A percentile compares a stretch with the other conserved stretches of the same genome.
Conservation (phyloP, 2,888 invertebrate species). For the Archaeoteleia sp. region DNA sequence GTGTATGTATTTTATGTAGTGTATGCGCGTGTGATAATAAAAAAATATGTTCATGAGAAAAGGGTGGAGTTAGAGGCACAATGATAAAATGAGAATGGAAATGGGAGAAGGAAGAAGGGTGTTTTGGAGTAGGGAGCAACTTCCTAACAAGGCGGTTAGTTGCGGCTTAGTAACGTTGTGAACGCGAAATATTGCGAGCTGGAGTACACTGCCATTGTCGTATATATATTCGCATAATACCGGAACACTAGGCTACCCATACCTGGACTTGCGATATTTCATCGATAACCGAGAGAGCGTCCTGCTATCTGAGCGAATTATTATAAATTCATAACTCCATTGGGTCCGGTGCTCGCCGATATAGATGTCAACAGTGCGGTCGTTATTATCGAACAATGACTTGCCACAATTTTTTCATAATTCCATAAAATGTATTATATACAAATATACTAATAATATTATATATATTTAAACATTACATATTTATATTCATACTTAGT, state of each 20-base stretch:
- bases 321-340: slow-evolving; percentile 32
- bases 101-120: slow-evolving; percentile 21
- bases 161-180: slow-evolving; percentile 71
- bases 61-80: slow-evolving; percentile 1
- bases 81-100: slow-evolving; percentile 3
- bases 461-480: no score
- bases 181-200: slow-evolving; percentile 68
- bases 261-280: slow-evolving; percentile 49
- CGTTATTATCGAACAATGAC: no score
- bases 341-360: not conserved
- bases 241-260: slow-evolving; percentile 11
- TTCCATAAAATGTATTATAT: no score
- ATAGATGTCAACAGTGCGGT: slow-evolving; percentile 1
- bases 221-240: slow-evolving; percentile 31
- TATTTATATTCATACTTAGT: no score
- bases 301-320: slow-evolving; percentile 25
- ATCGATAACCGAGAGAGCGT: slow-evolving; percentile 43
- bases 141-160: slow-evolving; percentile 74
- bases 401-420: no score
- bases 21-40: not conserved
- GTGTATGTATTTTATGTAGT: not conserved
- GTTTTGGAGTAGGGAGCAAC: slow-evolving; percentile 64
- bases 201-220: slow-evolving; percentile 6
- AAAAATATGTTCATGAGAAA: not conserved
- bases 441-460: no score